Percentiles rank a stretch among this genome's conserved stretches.
phyloP scores from a whole-genome alignment of 2,888 invertebrate genomes.

The Platynereis dumerilii region DNA sequence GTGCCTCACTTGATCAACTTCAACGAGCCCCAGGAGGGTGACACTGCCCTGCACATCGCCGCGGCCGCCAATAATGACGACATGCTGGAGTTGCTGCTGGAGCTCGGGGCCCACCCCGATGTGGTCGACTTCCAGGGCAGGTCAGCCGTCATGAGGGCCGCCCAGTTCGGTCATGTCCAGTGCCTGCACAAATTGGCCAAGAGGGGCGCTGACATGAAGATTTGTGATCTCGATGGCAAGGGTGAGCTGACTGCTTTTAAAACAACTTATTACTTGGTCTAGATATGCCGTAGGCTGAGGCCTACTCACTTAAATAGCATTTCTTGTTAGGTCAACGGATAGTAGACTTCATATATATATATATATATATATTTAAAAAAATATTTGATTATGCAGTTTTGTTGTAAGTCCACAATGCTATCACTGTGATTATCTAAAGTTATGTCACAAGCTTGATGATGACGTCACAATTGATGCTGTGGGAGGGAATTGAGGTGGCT shows the following conservation, averaged over 20 bases:
- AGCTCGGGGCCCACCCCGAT: conserved; percentile 62
- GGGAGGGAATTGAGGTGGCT: too few species aligned
- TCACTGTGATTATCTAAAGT: too few species aligned
- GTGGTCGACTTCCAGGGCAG: conserved; percentile 60
- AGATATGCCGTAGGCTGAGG: too few species aligned
- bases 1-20: conserved; percentile 62
- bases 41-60: conserved; percentile 60
- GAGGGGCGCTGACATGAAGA: conserved; percentile 57
- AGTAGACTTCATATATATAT: too few species aligned
- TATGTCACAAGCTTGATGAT: too few species aligned
- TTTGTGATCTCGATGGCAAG: conserved; percentile 60
- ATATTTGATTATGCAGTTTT: too few species aligned
- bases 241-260: conserved; percentile 42
- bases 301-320: too few species aligned
- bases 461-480: too few species aligned
- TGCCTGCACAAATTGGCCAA: conserved; percentile 57
- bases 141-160: conserved; percentile 62
- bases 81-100: conserved; percentile 60
- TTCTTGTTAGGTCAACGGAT: too few species aligned
- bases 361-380: too few species aligned
- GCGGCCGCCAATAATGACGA: conserved; percentile 60
- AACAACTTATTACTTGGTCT: too few species aligned
- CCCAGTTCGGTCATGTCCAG: conserved; percentile 62
- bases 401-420: too few species aligned
- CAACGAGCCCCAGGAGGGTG: conserved; percentile 59